Base-by-base conservation (phyloP, 1,140 invertebrate species). In the Cherax quadricarinatus region DNA sequence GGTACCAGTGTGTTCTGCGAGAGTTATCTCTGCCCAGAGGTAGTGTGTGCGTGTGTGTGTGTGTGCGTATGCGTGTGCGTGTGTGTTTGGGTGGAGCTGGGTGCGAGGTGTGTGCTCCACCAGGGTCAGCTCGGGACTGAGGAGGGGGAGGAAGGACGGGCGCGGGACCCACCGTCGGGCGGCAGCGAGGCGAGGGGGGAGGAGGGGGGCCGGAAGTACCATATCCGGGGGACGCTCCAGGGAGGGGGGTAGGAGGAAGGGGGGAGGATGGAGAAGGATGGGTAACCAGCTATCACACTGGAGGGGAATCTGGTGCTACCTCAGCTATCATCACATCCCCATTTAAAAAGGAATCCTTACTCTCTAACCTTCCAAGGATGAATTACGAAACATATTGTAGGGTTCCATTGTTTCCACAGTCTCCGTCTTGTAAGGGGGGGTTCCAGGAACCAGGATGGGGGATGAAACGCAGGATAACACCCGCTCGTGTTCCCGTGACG, bases 61-160 rank as follows among this genome's bases (percentile, higher is more conserved):
- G 80, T 4, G 24, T 30, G 53, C 41, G 75, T 88, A 18, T 66
- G 83, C 24, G 51, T 75, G 83, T 86, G 89, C 80, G 79, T 60
- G 70, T 30, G 78, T 73, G 24, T 24, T 9, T 12, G 12, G 70
- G 24, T 66, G 81, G 41, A 86, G 78, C 70, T 30, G 83, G 53
- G 89, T 84, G 89, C 30, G 84, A 78, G 73, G 83, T 91, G 83
- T 81, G 89, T 81, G 57, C 89, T 24, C 83, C 84, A 66, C 89
- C 73, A 62, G 73, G 89, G 89, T 86, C 62, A 53, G 89, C 89
- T 91, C 89, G 84, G 89, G 89, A 91, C 89, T 91, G 89, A 91
- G 89, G 84, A 82, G 49, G 73, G 84, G 73, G 83, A 30, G 75
- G 70, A 24, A 30, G 84, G 89, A 84, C 89, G 83, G 89, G 75